Base-by-base conservation (phyloP, 2,797 vertebrate species). In the Falco concolor region DNA sequence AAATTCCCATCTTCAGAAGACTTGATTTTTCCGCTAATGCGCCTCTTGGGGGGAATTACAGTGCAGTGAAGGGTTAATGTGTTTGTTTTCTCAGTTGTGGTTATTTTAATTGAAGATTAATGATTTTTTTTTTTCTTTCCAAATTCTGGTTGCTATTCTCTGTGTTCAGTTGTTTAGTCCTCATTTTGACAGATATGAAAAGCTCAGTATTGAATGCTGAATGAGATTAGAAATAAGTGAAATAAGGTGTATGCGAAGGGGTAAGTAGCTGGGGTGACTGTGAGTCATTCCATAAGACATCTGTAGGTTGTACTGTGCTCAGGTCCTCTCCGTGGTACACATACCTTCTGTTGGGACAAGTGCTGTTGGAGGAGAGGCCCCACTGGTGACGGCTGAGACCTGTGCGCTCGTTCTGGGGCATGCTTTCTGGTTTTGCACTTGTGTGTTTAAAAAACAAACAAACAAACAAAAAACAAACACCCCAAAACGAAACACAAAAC, bases 21-120 rank as follows among this genome's bases (percentile, higher is more conserved):
- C 72, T 47, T 6, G 5, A 6, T 89, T 82, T 81, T 65, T 68
- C 82, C 81, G 47, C 70, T 67, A 9, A 49, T 59, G n/a, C 69
- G 34, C 34, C 70, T 88, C 75, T 38, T 14, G 36, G 64, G 59
- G 9, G 22, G 57, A 50, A 38, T 42, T 36, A 21, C 40, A 47
- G 67, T 28, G 21, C 36, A 28, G 75, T 22, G 50, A 87, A 42
- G 79, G 63, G 68, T 56, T 74, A 72, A 53, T 23, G 10, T 2
- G 16, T 36, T 91, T 95, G 88, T 88, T 65, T 86, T 95, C 92
- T 85, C 36, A 3, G 8, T 13, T 79, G 86, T 84, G 64, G 49
- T 57, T 82, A 73, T 93, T 93, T 89, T 89, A 91, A 53, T 87
- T 78, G 93, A 89, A 90, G 93, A 93, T 14, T 86, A 91, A 90